phyloP scores from a whole-genome alignment of 2,113 vertebrate species.

The Arvicanthis niloticus region DNA sequence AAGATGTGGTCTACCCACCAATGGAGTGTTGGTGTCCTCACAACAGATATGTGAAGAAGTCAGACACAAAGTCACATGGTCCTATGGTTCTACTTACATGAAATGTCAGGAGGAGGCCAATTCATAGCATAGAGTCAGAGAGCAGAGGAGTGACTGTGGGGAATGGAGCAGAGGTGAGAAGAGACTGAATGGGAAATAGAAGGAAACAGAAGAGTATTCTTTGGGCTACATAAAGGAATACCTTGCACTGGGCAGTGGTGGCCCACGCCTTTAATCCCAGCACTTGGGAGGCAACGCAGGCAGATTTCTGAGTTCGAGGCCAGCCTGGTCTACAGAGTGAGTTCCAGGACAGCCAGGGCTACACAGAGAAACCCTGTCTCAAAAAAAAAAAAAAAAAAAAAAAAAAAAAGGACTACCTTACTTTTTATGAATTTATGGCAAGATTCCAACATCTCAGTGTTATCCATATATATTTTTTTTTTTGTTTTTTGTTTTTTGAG shows the following conservation, averaged over 20 bases:
- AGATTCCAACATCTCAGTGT: background rate
- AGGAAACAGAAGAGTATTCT: background rate
- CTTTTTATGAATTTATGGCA: background rate
- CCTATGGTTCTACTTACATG: background rate
- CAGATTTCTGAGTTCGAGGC: too few species aligned
- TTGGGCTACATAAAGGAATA: background rate
- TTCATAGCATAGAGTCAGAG: background rate
- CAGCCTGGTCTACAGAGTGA: too few species aligned
- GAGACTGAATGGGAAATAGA: background rate
- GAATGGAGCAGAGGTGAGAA: background rate
- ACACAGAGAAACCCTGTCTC: too few species aligned
- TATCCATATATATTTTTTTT: background rate
- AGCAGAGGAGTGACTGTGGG: background rate
- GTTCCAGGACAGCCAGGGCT: too few species aligned
- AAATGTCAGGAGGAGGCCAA: background rate
- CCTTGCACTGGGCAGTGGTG: too few species aligned
- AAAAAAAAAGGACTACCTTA: background rate
- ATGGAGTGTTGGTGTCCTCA: background rate
- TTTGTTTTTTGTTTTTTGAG: too few species aligned
- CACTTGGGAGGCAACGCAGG: too few species aligned
- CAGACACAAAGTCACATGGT: background rate
- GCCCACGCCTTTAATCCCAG: too few species aligned
- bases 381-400: too few species aligned
- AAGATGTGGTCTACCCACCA: background rate
- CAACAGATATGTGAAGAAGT: background rate